Conservation (phyloP, 2,113 vertebrate species). For the Ammodytes dubius region DNA sequence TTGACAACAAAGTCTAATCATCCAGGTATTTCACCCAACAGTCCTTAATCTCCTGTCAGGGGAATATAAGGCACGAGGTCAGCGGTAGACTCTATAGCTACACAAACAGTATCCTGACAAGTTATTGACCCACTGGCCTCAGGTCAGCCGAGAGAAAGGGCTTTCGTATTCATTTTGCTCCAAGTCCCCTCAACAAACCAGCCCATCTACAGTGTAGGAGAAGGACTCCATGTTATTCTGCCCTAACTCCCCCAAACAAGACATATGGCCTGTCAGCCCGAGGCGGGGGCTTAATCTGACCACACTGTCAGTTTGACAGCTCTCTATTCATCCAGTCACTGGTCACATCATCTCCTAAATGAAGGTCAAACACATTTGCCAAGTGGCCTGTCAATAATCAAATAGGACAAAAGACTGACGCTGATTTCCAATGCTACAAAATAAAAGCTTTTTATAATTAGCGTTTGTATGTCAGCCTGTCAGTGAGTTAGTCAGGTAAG, state of each 20-base stretch:
- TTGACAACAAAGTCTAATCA: neutral
- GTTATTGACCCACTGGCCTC: slow-evolving; percentile 18
- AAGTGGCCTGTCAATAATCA: neutral
- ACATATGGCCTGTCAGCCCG: neutral
- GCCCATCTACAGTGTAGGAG: neutral
- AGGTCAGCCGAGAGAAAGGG: slow-evolving; percentile 36
- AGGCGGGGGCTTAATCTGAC: slow-evolving; percentile 9
- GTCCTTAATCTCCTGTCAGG: no score
- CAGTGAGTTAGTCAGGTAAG: slow-evolving; percentile 10
- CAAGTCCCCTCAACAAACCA: slow-evolving; percentile 16
- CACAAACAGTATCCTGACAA: neutral
- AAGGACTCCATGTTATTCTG: slow-evolving; percentile 31
- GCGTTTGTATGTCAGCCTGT: neutral
- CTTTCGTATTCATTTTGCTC: neutral
- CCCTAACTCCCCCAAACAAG: slow-evolving; percentile 44
- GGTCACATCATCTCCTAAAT: neutral
- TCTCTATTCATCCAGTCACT: neutral
- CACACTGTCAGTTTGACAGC: neutral
- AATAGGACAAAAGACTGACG: neutral
- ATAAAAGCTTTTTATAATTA: neutral
- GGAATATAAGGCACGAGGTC: neutral
- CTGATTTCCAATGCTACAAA: neutral
- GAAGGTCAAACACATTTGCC: neutral
- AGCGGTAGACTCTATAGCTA: neutral
- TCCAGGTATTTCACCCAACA: neutral